phyloP scores from a whole-genome alignment of 2,113 vertebrate genomes.

The Thoracochromis brauschi region DNA sequence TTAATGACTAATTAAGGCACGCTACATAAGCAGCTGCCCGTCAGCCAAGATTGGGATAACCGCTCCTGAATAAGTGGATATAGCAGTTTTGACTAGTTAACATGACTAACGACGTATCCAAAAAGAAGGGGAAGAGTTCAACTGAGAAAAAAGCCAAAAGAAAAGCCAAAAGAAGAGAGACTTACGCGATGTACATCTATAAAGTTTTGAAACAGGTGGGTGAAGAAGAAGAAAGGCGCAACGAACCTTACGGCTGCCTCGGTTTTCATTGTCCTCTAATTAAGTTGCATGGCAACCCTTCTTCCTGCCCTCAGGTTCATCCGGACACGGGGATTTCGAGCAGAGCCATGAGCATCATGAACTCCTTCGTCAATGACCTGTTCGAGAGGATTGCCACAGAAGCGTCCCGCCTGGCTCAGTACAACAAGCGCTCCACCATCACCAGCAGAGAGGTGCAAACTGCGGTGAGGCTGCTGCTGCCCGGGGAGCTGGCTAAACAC shows the following conservation, averaged over 20 bases:
- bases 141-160: constrained; percentile 63
- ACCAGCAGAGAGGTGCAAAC: constrained; percentile 75
- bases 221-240: neutral
- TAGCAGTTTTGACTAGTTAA: neutral
- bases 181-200: constrained; percentile 76
- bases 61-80: neutral
- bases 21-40: neutral
- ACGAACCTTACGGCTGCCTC: neutral
- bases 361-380: constrained; percentile 76
- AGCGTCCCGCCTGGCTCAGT: constrained; percentile 72
- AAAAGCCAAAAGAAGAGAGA: constrained; percentile 67
- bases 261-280: neutral
- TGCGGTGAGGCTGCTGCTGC: constrained; percentile 71
- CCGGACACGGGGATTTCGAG: constrained; percentile 75
- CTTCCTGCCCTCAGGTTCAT: constrained; percentile 48
- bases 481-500: constrained; percentile 76
- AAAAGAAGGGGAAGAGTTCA: constrained; percentile 66
- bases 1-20: constrained; percentile 23
- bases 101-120: constrained; percentile 65
- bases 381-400: constrained; percentile 74
- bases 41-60: rapidly evolving
- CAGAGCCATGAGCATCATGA: constrained; percentile 77
- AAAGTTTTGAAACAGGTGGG: constrained; percentile 75
- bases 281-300: neutral
- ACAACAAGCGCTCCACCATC: constrained; percentile 77